Conservation (phyloP, 2,113 vertebrate genomes). For the Carollia perspicillata region DNA sequence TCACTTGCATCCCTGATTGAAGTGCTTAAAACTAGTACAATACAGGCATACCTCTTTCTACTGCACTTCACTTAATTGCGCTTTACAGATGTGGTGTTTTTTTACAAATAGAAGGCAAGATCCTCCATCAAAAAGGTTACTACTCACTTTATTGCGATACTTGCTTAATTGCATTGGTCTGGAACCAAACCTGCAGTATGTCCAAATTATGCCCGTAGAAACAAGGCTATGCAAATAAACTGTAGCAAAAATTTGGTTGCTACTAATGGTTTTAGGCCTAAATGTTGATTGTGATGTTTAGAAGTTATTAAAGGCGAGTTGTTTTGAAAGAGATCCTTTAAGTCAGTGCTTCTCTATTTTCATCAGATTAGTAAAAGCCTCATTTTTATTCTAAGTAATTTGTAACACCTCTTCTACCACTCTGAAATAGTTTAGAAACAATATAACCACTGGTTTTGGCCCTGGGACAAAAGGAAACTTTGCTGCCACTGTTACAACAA, state of each 20-base stretch:
- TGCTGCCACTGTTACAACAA: background rate
- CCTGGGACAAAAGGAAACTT: background rate
- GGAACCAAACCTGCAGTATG: background rate
- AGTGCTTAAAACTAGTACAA: background rate
- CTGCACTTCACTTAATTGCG: background rate
- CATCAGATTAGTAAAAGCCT: no score
- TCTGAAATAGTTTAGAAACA: slow-evolving; percentile 22
- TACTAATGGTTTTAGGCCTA: background rate
- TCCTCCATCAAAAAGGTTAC: background rate
- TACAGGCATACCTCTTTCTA: background rate
- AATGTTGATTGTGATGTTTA: background rate
- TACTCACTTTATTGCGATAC: background rate
- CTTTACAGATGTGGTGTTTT: background rate
- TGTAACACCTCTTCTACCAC: background rate
- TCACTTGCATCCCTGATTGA: background rate
- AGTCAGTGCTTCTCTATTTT: background rate
- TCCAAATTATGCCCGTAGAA: background rate
- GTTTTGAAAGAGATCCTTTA: slow-evolving; percentile 16
- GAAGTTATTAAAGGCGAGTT: background rate
- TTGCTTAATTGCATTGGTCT: background rate
- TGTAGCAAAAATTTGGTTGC: background rate
- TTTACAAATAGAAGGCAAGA: background rate
- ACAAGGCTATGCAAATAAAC: background rate
- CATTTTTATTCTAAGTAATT: slow-evolving; percentile 44
- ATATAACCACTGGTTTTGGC: background rate